Evolutionary conservation across 2,888 invertebrate genomes (phyloP).

Genomic region (Augochlorella aurata): DNA sequence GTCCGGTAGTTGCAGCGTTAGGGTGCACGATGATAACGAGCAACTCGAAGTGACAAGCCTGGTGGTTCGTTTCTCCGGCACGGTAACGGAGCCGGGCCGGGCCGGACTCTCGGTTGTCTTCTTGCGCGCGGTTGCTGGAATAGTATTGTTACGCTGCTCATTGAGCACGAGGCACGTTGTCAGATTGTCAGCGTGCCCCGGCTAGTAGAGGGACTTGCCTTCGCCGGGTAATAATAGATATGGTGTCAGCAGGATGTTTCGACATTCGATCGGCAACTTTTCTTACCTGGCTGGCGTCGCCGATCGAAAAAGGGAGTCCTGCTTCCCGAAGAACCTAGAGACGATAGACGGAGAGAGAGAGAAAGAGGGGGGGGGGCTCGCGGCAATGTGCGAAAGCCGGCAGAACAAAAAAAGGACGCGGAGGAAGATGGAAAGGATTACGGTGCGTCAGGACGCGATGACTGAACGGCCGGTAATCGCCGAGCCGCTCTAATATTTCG

Average conservation of each 20-base stretch:
- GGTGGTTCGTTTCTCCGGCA: slow-evolving; percentile 39
- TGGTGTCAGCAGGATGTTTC: slow-evolving; percentile 50
- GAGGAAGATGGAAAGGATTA: slow-evolving; percentile 77
- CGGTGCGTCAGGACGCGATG: slow-evolving; percentile 80
- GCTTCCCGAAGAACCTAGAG: not conserved
- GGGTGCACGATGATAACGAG: slow-evolving; percentile 32
- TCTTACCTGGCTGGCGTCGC: slow-evolving; percentile 13
- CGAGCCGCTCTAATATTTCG: slow-evolving; percentile 80
- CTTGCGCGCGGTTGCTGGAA: slow-evolving; percentile 58
- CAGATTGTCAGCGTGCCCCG: slow-evolving; percentile 49
- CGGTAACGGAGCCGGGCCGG: slow-evolving; percentile 14
- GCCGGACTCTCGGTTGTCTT: slow-evolving; percentile 46
- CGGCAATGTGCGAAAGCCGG: slow-evolving; percentile 19
- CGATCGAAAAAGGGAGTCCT: not conserved
- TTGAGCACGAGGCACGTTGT: slow-evolving; percentile 63
- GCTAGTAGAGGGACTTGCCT: slow-evolving; percentile 52
- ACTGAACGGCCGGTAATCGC: slow-evolving; percentile 81
- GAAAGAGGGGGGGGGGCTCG: not conserved
- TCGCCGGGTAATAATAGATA: slow-evolving; percentile 60
- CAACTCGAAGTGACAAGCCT: slow-evolving; percentile 49
- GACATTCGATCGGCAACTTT: slow-evolving; percentile 56
- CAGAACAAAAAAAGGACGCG: slow-evolving; percentile 32
- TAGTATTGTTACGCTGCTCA: slow-evolving; percentile 66
- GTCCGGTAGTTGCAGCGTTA: slow-evolving; percentile 5
- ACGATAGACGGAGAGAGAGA: not conserved